Percentiles rank a stretch among this genome's conserved stretches.
These are phyloP conservation scores for Cherax quadricarinatus DNA, from an alignment of 1,140 invertebrate genomes.

Conservation along the genomic window DNA sequence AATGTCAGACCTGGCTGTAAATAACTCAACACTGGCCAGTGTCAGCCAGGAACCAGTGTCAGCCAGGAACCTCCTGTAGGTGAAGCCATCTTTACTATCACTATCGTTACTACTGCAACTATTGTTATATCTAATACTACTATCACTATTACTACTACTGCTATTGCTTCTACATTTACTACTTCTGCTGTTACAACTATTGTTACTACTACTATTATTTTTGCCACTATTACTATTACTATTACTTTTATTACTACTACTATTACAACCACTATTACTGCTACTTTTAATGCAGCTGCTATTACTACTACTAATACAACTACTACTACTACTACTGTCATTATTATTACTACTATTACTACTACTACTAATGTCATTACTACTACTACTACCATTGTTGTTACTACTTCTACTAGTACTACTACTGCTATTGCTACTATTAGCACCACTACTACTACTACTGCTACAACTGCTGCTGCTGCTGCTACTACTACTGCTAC, in stretches of 20 bases:
- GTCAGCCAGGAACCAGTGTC: no score
- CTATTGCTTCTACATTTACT: constrained; percentile 32
- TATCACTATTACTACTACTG: constrained; percentile 25
- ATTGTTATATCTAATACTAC: neutral
- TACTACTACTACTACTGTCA: constrained; percentile 4
- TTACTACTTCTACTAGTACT: no score
- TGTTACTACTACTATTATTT: neutral
- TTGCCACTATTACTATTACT: no score
- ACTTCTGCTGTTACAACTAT: constrained; percentile 29
- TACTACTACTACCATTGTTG: no score
- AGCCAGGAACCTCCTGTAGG: no score
- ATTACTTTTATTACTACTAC: no score
- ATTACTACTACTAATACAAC: constrained; percentile 16
- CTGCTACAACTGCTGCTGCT: constrained; percentile 27
- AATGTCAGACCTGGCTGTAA: no score
- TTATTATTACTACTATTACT: neutral
- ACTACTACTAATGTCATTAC: no score
- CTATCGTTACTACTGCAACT: no score
- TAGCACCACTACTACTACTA: constrained; percentile 22
- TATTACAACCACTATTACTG: no score
- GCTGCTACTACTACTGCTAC: neutral
- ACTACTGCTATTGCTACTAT: neutral
- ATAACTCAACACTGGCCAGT: no score
- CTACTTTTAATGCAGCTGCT: no score
- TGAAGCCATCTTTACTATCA: neutral